Conservation (phyloP, 2,113 vertebrate species). For the Daboia siamensis region DNA sequence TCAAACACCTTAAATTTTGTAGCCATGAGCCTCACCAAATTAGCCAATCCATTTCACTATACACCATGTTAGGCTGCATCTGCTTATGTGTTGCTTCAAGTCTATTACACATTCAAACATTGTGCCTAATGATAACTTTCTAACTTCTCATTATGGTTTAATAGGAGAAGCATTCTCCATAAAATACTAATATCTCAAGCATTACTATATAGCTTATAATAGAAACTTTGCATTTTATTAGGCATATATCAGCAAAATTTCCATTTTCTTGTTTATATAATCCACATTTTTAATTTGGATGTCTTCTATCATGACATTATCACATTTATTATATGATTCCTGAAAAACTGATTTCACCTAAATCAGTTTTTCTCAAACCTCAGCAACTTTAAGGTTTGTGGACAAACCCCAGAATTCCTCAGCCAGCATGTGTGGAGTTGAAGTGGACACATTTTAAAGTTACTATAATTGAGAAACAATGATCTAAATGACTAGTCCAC, state of each 20-base stretch:
- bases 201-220: slow-evolving; percentile 14
- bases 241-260: not conserved
- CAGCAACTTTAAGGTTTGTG: not conserved
- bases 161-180: slow-evolving; percentile 16
- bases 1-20: slow-evolving; percentile 12
- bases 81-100: slow-evolving; percentile 24
- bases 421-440: not conserved
- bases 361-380: not conserved
- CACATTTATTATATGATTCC: not conserved
- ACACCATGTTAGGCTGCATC: slow-evolving; percentile 4
- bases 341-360: not conserved
- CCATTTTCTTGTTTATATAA: not conserved
- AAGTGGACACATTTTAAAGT: not conserved
- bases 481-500: not conserved
- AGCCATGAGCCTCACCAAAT: slow-evolving; percentile 11
- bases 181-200: slow-evolving; percentile 18
- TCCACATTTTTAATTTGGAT: not conserved
- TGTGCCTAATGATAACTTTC: slow-evolving; percentile 15
- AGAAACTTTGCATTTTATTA: not conserved
- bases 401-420: not conserved
- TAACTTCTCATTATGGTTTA: slow-evolving; percentile 25
- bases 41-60: slow-evolving; percentile 15
- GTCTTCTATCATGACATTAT: not conserved
- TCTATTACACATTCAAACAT: slow-evolving; percentile 14
- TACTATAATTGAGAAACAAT: not conserved